Percentiles rank a stretch among this genome's conserved stretches.
These are phyloP conservation scores for Ornithorhynchus anatinus DNA, from an alignment of 2,113 vertebrate species.

Conservation along the genomic window DNA sequence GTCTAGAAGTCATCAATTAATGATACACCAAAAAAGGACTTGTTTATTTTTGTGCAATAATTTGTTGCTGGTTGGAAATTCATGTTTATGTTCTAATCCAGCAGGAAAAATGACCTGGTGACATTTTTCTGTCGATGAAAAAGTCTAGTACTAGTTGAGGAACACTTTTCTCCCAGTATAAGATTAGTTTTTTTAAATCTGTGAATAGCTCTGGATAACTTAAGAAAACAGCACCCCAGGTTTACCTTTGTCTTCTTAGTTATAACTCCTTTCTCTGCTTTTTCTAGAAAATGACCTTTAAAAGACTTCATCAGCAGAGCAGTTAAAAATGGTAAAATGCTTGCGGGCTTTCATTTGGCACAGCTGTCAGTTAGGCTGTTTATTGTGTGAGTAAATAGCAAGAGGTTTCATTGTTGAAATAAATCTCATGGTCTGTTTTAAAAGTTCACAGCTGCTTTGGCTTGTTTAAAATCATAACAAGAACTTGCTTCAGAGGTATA, in stretches of 20 bases:
- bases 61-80: neutral
- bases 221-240: neutral
- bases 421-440: neutral
- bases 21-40: too few species aligned
- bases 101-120: neutral
- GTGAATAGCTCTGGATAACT: too few species aligned
- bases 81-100: constrained; percentile 1
- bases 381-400: neutral
- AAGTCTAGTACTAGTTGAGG: neutral
- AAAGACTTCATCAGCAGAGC: neutral
- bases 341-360: accelerated
- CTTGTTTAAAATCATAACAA: neutral
- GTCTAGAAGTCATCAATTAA: too few species aligned
- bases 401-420: neutral
- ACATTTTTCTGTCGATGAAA: neutral
- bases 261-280: neutral
- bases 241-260: neutral
- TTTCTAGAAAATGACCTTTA: neutral
- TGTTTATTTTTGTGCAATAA: constrained; percentile 6
- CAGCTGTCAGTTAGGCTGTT: neutral
- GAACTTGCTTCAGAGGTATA: neutral
- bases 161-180: neutral
- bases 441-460: neutral
- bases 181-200: neutral
- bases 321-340: neutral